phyloP scores from a whole-genome alignment of 2,113 vertebrate species.

The Mixornis gularis region DNA sequence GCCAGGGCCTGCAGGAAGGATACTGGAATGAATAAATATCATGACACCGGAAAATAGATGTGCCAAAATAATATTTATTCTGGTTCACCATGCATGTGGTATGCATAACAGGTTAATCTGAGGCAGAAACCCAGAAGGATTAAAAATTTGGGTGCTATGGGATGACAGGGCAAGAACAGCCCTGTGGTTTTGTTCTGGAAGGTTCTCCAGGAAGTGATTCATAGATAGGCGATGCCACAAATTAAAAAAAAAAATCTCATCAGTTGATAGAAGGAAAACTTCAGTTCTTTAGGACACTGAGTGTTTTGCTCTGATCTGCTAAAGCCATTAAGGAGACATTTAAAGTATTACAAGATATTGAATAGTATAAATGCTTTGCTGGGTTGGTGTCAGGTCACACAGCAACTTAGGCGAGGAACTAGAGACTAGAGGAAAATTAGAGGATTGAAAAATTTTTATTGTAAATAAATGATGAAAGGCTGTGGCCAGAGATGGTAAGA shows the following conservation, averaged over 20 bases:
- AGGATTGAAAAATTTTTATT: background rate
- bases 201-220: background rate
- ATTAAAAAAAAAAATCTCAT: background rate
- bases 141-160: background rate
- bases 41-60: background rate
- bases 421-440: background rate
- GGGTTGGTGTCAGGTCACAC: background rate
- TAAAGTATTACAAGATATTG: background rate
- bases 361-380: background rate
- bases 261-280: background rate
- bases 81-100: rapidly evolving
- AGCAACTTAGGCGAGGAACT: background rate
- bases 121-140: background rate
- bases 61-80: background rate
- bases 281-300: background rate
- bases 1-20: background rate
- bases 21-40: background rate
- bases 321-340: background rate
- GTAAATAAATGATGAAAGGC: background rate
- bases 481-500: background rate
- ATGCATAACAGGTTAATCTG: background rate
- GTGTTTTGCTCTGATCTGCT: background rate
- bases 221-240: background rate
- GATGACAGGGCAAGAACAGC: background rate
- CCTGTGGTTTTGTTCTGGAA: background rate